Evolutionary conservation across 2,113 vertebrate genomes (phyloP).

Genomic region (Podiceps cristatus): DNA sequence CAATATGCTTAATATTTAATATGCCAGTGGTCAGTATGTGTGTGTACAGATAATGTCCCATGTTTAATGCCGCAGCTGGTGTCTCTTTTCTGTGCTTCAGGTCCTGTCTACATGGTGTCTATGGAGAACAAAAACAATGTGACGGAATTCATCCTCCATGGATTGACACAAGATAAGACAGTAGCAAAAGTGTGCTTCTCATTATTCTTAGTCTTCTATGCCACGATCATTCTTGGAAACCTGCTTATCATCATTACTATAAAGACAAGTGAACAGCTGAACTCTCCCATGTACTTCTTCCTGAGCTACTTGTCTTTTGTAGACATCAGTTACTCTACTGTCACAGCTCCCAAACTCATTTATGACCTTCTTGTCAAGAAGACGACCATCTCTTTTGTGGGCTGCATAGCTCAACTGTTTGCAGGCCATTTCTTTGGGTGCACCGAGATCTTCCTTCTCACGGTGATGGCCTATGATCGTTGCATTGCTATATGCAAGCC

Average conservation of each 20-base stretch:
- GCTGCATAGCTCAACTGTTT: slow-evolving; percentile 63
- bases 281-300: slow-evolving; percentile 68
- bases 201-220: neutral
- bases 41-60: neutral
- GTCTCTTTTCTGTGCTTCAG: neutral
- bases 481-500: slow-evolving; percentile 59
- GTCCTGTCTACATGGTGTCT: neutral
- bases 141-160: neutral
- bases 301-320: slow-evolving; percentile 56
- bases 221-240: neutral
- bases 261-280: slow-evolving; percentile 4
- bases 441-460: slow-evolving; percentile 64
- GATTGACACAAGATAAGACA: neutral
- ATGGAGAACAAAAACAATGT: neutral
- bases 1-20: neutral
- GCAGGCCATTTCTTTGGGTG: slow-evolving; percentile 58
- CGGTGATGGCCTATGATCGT: slow-evolving; percentile 53
- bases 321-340: slow-evolving; percentile 61
- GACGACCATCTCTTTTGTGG: slow-evolving; percentile 37
- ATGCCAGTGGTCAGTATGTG: neutral
- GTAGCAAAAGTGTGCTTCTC: neutral
- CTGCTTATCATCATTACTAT: slow-evolving; percentile 41
- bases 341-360: slow-evolving; percentile 61
- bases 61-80: neutral
- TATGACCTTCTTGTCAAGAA: slow-evolving; percentile 29